A percentile compares a stretch with the other conserved stretches of the same genome.
Evolutionary conservation across 2,113 vertebrate species (phyloP).

Genomic region (Lampris megalopsis): DNA sequence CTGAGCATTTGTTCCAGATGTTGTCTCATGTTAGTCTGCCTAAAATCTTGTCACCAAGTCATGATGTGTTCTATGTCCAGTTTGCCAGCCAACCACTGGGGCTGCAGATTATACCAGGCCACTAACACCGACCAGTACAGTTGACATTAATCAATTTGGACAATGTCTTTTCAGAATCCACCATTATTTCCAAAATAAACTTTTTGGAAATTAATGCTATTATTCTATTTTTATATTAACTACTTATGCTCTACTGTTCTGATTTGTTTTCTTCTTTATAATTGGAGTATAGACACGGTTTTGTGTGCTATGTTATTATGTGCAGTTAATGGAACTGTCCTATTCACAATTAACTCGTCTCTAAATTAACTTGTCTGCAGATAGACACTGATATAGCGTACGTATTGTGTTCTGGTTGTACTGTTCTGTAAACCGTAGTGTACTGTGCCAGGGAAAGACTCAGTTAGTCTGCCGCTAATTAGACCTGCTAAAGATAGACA

Average conservation of each 20-base stretch:
- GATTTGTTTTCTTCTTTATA: too few relatives aligned
- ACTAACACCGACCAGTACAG: constrained; percentile 50
- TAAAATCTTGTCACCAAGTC: constrained; percentile 3
- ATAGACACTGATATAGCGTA: constrained; percentile 43
- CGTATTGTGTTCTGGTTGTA: constrained; percentile 8
- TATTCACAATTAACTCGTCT: neutral
- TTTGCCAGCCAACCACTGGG: constrained; percentile 44
- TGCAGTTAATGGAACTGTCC: neutral
- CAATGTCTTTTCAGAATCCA: neutral
- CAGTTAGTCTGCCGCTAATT: constrained; percentile 19
- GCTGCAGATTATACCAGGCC: constrained; percentile 54
- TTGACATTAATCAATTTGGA: constrained; percentile 2
- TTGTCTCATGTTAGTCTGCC: constrained; percentile 2
- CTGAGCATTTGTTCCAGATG: neutral
- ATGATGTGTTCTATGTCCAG: constrained; percentile 23
- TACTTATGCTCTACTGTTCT: too few relatives aligned
- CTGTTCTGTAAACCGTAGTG: neutral
- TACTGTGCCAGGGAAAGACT: neutral
- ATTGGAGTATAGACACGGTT: neutral
- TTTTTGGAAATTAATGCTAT: neutral
- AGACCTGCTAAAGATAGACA: constrained; percentile 19
- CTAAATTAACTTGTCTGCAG: constrained; percentile 45
- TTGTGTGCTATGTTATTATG: neutral
- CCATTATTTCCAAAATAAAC: neutral
- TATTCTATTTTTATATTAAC: neutral